Conservation (phyloP, 2,113 vertebrate species). For the Cyanoderma ruficeps region DNA sequence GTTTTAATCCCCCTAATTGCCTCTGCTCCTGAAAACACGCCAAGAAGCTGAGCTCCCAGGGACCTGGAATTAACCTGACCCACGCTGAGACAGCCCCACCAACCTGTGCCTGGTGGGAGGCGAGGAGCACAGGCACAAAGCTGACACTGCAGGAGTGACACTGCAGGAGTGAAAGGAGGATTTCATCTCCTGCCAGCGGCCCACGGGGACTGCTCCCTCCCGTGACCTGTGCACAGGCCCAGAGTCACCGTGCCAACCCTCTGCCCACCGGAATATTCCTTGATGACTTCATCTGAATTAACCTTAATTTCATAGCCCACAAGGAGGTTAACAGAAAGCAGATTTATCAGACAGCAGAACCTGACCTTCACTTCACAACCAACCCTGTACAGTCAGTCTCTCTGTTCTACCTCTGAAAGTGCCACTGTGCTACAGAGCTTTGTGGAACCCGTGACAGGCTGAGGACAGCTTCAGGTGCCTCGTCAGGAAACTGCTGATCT, state of each 20-base stretch:
- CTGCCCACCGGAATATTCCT: neutral
- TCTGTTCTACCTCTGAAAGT: neutral
- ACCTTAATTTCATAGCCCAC: neutral
- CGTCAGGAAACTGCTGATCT: neutral
- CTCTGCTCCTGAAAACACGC: neutral
- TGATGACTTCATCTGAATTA: neutral
- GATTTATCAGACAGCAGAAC: neutral
- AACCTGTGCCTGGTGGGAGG: neutral
- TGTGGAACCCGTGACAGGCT: neutral
- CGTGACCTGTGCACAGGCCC: fast-evolving
- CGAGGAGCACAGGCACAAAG: neutral
- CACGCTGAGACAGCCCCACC: neutral
- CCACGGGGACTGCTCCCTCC: neutral
- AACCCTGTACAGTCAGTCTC: neutral
- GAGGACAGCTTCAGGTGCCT: neutral
- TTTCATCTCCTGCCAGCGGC: neutral
- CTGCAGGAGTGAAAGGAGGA: neutral
- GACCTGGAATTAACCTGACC: neutral
- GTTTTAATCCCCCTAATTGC: neutral
- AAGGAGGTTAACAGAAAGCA: neutral
- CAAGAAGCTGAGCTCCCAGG: neutral
- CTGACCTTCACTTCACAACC: neutral
- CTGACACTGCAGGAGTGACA: neutral
- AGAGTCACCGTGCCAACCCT: neutral
- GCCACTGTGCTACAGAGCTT: neutral